Evolutionary conservation across 2,888 invertebrate genomes (phyloP).

Genomic region (Helleia helle): DNA sequence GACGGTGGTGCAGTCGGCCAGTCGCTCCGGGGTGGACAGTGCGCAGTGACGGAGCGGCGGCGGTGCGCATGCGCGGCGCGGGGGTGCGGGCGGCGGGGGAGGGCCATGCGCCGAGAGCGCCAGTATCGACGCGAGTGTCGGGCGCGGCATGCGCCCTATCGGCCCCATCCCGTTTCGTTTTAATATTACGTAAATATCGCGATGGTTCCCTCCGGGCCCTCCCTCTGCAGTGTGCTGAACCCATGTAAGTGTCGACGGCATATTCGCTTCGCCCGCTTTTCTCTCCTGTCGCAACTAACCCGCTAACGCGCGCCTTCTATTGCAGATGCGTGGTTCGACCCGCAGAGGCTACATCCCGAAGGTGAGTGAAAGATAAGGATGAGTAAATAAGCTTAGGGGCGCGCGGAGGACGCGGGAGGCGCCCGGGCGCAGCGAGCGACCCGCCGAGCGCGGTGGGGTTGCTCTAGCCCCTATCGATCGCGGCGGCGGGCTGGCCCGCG

Average conservation of each 20-base stretch:
- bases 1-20: constrained; percentile 23
- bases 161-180: constrained; percentile 41
- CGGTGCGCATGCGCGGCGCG: constrained; percentile 29
- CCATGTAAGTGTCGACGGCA: constrained; percentile 51
- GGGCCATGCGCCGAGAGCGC: constrained; percentile 48
- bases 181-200: constrained; percentile 61
- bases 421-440: constrained; percentile 2
- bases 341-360: constrained; percentile 91
- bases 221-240: constrained; percentile 65
- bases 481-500: constrained; percentile 15
- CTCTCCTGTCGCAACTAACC: constrained; percentile 68
- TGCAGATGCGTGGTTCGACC: constrained; percentile 96
- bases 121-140: constrained; percentile 74
- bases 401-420: constrained; percentile 30
- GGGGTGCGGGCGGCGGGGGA: constrained; percentile 25
- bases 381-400: constrained; percentile 33
- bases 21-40: constrained; percentile 23
- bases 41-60: constrained; percentile 23
- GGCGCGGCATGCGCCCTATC: constrained; percentile 62
- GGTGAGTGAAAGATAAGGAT: constrained; percentile 77
- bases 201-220: constrained; percentile 64
- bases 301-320: constrained; percentile 75
- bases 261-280: constrained; percentile 38
- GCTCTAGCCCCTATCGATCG: constrained; percentile 20
- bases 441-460: too few relatives aligned